Evolutionary conservation across 2,113 vertebrate genomes (phyloP), one percentile per base, ranked within the genome.

Genomic region (Fregetta grallaria): DNA sequence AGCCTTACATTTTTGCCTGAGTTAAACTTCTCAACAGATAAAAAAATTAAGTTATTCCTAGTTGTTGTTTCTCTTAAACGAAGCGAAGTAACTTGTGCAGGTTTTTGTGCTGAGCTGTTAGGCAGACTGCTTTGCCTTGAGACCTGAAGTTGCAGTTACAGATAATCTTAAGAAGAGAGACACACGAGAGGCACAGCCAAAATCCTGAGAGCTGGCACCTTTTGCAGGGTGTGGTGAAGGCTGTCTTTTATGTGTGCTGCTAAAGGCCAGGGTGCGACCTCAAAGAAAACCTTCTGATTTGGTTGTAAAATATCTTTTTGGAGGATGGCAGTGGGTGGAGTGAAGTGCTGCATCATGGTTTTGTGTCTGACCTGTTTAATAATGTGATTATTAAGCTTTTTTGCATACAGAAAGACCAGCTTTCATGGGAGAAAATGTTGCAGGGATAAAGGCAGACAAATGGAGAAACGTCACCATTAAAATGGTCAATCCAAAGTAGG

Each of bases 201-300:
- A 97, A 91, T 44, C 53, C 68, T 82, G 92, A 81, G 95, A 96
- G 96, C 89, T 98, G 96, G 96, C 97, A 86, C 45, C 66, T 29
- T 81, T 52, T 77, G 74, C 96, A 97, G 96, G 98, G 96, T 80
- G 96, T 93, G 95, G 96, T 96, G 88, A 73, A 96, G 96, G 71
- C 91, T 58, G 47, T 66, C 96, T 98, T 98, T 97, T 88, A 96
- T 97, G 95, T 94, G 84, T 87, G 55, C 68, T 96, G 97, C 97
- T 96, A 53, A 97, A 95, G 98, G 97, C 96, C 97, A 93, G 98
- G 97, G 98, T 97, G 98, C 95, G 89, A 97, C 97, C 95, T 97
- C 97, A 97, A 96, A 93, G 67, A 84, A 95, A 86, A 86, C 84
- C 63, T 93, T 83, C 95, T 97, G 97, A 94, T 97, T 98, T 98